Percentiles rank a stretch among this genome's conserved stretches.
Evolutionary conservation across 2,888 invertebrate genomes (phyloP).

Genomic region (Strigamia crassipes): DNA sequence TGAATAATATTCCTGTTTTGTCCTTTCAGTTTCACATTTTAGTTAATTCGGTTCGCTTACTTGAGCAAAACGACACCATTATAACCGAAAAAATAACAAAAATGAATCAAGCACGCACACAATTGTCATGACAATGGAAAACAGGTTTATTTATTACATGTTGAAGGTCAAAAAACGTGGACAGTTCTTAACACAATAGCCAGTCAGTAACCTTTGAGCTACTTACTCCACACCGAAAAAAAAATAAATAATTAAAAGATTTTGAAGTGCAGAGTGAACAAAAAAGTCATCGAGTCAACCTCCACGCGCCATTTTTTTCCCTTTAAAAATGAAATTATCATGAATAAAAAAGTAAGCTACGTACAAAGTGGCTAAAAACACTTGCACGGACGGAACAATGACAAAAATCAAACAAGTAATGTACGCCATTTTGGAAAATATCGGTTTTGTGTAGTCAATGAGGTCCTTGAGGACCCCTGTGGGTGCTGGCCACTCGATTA

Average conservation of each 20-base stretch:
- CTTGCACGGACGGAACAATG: neutral
- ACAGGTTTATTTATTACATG: neutral
- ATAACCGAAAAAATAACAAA: neutral
- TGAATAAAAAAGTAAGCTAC: neutral
- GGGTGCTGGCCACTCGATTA: conserved; percentile 1
- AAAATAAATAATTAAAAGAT: neutral
- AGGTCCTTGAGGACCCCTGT: neutral
- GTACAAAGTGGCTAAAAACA: neutral
- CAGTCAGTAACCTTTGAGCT: conserved; percentile 28
- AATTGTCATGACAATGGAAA: conserved; percentile 1
- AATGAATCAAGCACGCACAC: neutral
- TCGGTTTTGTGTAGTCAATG: neutral
- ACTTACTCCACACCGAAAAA: neutral
- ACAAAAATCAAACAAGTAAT: neutral
- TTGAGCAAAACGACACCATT: neutral
- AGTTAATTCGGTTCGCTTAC: too few species aligned
- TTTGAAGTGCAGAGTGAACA: neutral
- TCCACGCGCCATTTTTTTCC: neutral
- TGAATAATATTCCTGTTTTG: too few species aligned
- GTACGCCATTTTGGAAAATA: neutral
- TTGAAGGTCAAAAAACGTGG: neutral
- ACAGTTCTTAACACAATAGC: neutral
- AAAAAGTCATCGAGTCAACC: neutral
- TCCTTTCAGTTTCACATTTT: too few species aligned
- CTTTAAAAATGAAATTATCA: neutral